Evolutionary conservation across 2,113 vertebrate species (phyloP), one percentile per base, ranked within the genome.

Genomic region (Planiliza haematocheilus): DNA sequence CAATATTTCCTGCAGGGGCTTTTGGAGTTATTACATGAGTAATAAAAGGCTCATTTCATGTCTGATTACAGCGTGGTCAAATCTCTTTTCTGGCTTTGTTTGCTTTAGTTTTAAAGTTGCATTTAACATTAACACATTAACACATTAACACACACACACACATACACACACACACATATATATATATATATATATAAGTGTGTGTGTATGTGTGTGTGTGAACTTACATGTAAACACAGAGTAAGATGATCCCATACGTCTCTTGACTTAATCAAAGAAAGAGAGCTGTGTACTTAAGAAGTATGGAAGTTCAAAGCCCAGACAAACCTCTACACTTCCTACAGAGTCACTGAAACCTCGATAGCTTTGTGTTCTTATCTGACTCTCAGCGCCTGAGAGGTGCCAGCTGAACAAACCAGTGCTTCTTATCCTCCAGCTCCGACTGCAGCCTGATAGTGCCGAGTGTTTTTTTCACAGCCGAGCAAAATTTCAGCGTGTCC

Each of bases 341-440:
- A 58, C 78, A 42, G 75, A 53, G 55, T 48, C 76, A 65, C 82
- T 63, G 43, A 62, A 52, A 78, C 69, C 17, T 77, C 14, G 77
- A 53, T 55, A 66, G 56, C 42, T 49, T 34, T 43, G 14, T 38
- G 9, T 56, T 52, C 63, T 84, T 80, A 79, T 89, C 88, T 41
- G 72, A 18, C 57, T 46, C 76, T 81, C 70, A 67, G 83, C 60
- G 55, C 42, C 72, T 20, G 52, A 55, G 62, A 82, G 79, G 74
- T 75, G 89, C 67, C 59, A 17, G 64, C 70, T 81, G 39, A 60
- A 81, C 46, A 77, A 84, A 74, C 71, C 87, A 74, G 81, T 37
- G 51, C 75, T 70, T 58, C 80, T 82, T 86, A 79, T 84, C 88
- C 77, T 55, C 1, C 55, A 4, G 16, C 58, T 70, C 37, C 13